Evolutionary conservation across 2,113 vertebrate genomes (phyloP), one percentile per base, ranked within the genome.

Genomic region (Corvus hawaiiensis): DNA sequence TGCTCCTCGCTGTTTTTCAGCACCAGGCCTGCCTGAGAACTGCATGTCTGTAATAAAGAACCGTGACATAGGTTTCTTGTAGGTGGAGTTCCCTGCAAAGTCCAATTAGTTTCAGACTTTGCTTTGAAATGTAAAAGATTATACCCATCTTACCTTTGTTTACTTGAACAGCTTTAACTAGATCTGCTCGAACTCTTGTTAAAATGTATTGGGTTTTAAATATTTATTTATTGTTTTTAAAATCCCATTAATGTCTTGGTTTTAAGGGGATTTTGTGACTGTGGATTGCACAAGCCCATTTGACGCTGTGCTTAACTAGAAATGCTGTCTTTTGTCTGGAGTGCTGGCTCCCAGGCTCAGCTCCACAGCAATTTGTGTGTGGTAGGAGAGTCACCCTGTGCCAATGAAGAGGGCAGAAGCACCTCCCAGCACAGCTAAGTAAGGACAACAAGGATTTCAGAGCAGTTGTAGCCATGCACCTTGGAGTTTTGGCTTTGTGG

Each of bases 61-160:
- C 30, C 0, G 1, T 37, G 58, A 84, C 86, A 62, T 58, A 49
- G 51, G 74, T 91, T 89, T 69, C 49, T 78, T 58, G 58, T 71
- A 55, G 39, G 67, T 74, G 55, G 79, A 80, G 51, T 87, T 95
- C 58, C 46, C 71, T 73, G 41, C 23, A n/a, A 89, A 94, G 58
- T n/a, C 82, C 63, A 59, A 67, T 85, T 84, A 79, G 28, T 84
- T 91, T 68, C 78, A 83, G 46, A 44, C 62, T 91, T 82, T 0
- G 16, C 49, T 89, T 89, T 90, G 93, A 91, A 85, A 87, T 79
- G 58, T 64, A 68, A 61, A 91, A 90, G 67, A 79, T 94, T 91
- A 74, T 66, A 64, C 27, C 32, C 2, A 0, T 79, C 46, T 44
- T 90, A 77, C 81, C 46, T 94, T 90, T 94, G 63, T 93, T 93